Conservation (phyloP, 1,140 invertebrate species). For the Ladona fulva region DNA sequence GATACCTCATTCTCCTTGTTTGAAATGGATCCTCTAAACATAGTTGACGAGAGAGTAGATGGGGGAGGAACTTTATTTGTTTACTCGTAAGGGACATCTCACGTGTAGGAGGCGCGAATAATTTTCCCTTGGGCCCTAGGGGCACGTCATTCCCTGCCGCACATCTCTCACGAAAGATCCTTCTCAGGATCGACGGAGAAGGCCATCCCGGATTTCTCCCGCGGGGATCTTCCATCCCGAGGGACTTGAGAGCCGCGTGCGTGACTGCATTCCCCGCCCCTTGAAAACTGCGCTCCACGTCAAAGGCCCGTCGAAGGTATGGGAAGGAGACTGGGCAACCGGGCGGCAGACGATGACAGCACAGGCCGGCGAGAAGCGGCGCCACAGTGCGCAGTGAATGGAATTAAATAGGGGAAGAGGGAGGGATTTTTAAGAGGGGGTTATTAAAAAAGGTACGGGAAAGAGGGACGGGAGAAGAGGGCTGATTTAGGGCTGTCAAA, state of each 20-base stretch:
- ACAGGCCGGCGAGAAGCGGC: neutral
- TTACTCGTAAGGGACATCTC: too few relatives aligned
- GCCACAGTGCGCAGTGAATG: neutral
- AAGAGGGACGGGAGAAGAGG: neutral
- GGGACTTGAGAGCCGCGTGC: neutral
- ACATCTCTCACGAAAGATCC: too few relatives aligned
- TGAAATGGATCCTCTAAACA: too few relatives aligned
- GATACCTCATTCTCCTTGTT: too few relatives aligned
- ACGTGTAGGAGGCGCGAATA: too few relatives aligned
- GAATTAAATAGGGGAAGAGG: neutral
- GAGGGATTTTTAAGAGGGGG: neutral
- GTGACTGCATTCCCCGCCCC: neutral
- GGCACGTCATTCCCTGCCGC: too few relatives aligned
- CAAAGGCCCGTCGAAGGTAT: neutral
- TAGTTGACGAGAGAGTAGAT: too few relatives aligned
- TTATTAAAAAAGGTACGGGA: neutral
- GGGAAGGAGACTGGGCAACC: neutral
- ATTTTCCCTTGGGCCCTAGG: too few relatives aligned
- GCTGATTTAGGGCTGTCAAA: slow-evolving; percentile 4
- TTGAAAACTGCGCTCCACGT: neutral
- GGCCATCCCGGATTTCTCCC: too few relatives aligned
- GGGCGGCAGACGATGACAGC: neutral
- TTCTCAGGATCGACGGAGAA: too few relatives aligned
- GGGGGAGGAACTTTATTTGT: too few relatives aligned
- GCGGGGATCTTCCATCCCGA: too few relatives aligned